Conservation (phyloP, 2,113 vertebrate genomes). For the Atlantisia rogersi region DNA sequence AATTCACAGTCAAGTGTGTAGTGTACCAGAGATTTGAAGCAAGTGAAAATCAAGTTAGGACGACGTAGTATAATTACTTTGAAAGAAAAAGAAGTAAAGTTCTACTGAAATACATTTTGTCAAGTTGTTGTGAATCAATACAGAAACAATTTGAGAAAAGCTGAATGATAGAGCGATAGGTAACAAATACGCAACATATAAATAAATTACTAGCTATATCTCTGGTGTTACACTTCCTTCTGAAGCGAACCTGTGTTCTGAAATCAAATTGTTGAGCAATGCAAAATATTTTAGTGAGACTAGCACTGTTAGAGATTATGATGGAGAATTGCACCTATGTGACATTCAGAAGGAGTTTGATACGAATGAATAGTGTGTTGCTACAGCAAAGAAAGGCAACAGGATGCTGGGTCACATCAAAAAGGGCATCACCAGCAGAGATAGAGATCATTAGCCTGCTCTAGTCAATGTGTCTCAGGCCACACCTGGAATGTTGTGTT, state of each 20-base stretch:
- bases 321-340: neutral
- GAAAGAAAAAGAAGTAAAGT: neutral
- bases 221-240: neutral
- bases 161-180: neutral
- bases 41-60: neutral
- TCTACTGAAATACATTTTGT: neutral
- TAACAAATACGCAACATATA: neutral
- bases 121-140: neutral
- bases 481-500: too few species aligned
- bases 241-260: neutral
- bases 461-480: too few species aligned
- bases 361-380: neutral
- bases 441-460: too few species aligned
- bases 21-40: neutral
- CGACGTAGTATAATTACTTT: neutral
- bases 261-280: neutral
- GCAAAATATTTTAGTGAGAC: neutral
- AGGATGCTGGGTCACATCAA: neutral
- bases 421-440: too few species aligned
- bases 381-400: neutral
- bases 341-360: neutral
- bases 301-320: neutral
- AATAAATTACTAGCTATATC: neutral
- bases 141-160: neutral
- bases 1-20: neutral